Conservation (phyloP, 2,797 vertebrate species). For the Clarias platycephalus region DNA sequence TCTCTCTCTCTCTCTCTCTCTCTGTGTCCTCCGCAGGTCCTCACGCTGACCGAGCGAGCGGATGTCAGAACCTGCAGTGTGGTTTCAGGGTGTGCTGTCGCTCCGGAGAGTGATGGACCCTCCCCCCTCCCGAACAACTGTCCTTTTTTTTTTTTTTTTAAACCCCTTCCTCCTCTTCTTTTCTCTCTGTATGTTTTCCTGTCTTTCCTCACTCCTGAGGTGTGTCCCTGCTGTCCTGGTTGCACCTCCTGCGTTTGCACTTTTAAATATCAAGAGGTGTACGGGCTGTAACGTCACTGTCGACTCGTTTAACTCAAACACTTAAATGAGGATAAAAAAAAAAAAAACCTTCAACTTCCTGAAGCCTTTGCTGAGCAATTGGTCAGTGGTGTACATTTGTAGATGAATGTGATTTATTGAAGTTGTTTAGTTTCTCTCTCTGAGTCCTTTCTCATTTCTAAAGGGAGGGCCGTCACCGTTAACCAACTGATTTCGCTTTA, state of each 20-base stretch:
- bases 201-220: not conserved
- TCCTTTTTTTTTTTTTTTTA: too few species aligned
- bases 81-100: slow-evolving; percentile 98
- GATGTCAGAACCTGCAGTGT: slow-evolving; percentile 99
- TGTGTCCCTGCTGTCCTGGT: not conserved
- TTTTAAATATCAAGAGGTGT: slow-evolving; percentile 22
- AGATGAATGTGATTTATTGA: slow-evolving; percentile 10
- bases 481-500: not conserved
- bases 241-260: slow-evolving; percentile 31
- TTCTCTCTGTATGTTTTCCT: not conserved
- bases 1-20: not conserved
- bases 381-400: slow-evolving; percentile 35
- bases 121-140: too few species aligned
- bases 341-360: not conserved
- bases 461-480: not conserved
- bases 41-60: slow-evolving; percentile 93
- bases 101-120: slow-evolving; percentile 86
- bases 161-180: not conserved
- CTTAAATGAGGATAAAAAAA: not conserved
- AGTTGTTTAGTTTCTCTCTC: slow-evolving; percentile 5
- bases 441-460: slow-evolving; percentile 3
- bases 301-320: not conserved
- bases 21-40: slow-evolving; percentile 80
- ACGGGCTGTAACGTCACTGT: slow-evolving; percentile 18
- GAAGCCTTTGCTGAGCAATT: not conserved